Base-by-base conservation (phyloP, 1,140 invertebrate genomes). In the Drosophila littoralis region DNA sequence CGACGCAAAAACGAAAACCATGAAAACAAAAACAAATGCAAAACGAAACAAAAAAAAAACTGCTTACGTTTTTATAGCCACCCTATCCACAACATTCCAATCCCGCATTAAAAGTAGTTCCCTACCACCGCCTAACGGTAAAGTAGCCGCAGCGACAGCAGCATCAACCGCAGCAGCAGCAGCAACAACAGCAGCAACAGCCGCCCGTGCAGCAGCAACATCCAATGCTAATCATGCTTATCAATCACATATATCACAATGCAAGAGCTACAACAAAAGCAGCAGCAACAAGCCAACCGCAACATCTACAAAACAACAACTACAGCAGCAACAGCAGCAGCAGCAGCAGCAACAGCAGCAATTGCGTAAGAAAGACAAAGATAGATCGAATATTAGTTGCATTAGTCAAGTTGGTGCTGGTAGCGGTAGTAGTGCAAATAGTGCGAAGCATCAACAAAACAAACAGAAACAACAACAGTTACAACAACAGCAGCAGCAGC, bases 41-140 rank as follows among this genome's bases (percentile, higher is more conserved):
- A 71, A 58, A 48, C 57, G 61, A 82, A 74, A 73, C 46, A 65
- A 35, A 17, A 57, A 59, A 73, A 79, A 79, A 88, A 80, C 68
- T 85, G 89, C 81, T 90, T 85, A 85, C 83, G 84, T 85, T 91
- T 76, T 93, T 93, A 90, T 93, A 93, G 93, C 93, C 71, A 93
- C 93, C 92, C 89, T 93, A 84, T 91, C 91, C 86, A 93, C 93
- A 84, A 92, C 93, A 91, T 91, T 91, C 84, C 93, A 93, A 90
- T 92, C 91, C 89, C 93, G 93, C 89, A 93, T 93, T 85, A 93
- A 93, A 93, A 93, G 92, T 93, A 93, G 93, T 92, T 92, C 92
- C 79, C 79, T 90, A 75, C 85, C 91, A 85, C 82, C 91, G 79
- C 83, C 90, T 79, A 91, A 79, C 70, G 91, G 91, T 92, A 92